A percentile compares a stretch with the other conserved stretches of the same genome.
These are phyloP conservation scores for Apotomis turbidana DNA, from an alignment of 2,888 invertebrate species.

Conservation along the genomic window DNA sequence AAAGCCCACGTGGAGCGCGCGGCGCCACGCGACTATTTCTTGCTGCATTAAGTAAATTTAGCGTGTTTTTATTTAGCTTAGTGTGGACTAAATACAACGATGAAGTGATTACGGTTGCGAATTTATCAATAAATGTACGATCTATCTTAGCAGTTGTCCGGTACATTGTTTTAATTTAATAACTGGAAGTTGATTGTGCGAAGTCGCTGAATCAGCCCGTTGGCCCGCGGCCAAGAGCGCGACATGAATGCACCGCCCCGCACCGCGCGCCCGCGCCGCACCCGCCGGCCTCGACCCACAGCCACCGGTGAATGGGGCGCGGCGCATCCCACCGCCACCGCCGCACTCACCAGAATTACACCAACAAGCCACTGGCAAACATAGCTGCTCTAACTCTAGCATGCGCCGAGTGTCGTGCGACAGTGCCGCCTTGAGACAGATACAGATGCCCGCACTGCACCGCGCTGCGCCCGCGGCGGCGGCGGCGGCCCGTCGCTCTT, in stretches of 20 bases:
- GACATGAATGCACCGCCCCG: slow-evolving; percentile 12
- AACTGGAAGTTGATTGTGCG: slow-evolving; percentile 22
- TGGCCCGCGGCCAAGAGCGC: slow-evolving; percentile 30
- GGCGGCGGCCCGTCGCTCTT: slow-evolving; percentile 31
- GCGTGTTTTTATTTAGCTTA: not conserved
- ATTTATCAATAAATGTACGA: not conserved
- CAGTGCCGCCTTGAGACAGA: slow-evolving; percentile 84
- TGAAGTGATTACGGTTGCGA: too few relatives aligned
- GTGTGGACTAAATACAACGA: too few relatives aligned
- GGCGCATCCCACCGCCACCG: slow-evolving; percentile 18
- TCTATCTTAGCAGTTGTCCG: not conserved
- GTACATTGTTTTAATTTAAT: slow-evolving; percentile 5
- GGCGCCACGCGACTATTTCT: not conserved
- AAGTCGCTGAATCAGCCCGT: slow-evolving; percentile 13
- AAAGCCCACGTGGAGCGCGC: not conserved
- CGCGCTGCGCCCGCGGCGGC: slow-evolving; percentile 32
- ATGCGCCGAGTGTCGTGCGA: not conserved
- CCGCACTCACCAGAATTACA: slow-evolving; percentile 74
- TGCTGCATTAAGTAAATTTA: not conserved
- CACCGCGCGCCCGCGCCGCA: slow-evolving; percentile 1
- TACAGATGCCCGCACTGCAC: slow-evolving; percentile 58
- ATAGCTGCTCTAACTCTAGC: not conserved
- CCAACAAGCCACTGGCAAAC: slow-evolving; percentile 61
- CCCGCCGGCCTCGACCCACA: slow-evolving; percentile 39
- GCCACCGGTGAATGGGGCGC: slow-evolving; percentile 31